Base-by-base conservation (phyloP, 2,113 vertebrate species). In the Muntiacus reevesi region DNA sequence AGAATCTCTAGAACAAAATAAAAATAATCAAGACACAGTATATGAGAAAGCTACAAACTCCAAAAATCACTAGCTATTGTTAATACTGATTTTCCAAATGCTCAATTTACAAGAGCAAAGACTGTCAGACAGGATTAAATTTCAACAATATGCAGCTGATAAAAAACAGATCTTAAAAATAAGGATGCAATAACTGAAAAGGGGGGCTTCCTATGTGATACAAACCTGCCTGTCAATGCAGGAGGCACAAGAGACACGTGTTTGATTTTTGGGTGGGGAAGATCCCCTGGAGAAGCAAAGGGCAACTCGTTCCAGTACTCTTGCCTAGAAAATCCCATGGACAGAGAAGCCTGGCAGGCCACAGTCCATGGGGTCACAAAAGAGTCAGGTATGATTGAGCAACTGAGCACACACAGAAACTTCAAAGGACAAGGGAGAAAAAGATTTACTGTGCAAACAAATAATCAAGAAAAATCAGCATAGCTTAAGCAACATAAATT, bases 231-330 rank as follows among this genome's bases (percentile, higher is more conserved):
- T 27, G 36, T 43, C 21, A 76, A 27, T 27, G 21, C 23, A 27
- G 21, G 71, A 76, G 71, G 12, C 36, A 43, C 36, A 76, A 43
- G 2, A 76, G 36, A 76, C 21, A 7, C 0, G 0, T 13, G 21
- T 76, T 76, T 43, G 36, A 43, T 76, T 43, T 27, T 25, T 7
- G 36, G 36, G 23, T 76, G 71, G 36, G 36, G 21, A 43, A 76
- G 36, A 76, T 76, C 6, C 36, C 71, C 36, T 76, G 71, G 71
- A 76, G 36, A 43, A 76, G 71, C 25, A 76, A 76, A 27, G 36
- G 36, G 11, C 36, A 14, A 76, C 36, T 43, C 0, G 0, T 12
- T 43, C 71, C 36, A 43, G 21, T 74, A 6, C 5, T 43, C 12
- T 76, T 25, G 36, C 71, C 36, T 76, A 43, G 71, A 76, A 43